Base-by-base conservation (phyloP, 2,113 vertebrate species). In the Okapia johnstoni region DNA sequence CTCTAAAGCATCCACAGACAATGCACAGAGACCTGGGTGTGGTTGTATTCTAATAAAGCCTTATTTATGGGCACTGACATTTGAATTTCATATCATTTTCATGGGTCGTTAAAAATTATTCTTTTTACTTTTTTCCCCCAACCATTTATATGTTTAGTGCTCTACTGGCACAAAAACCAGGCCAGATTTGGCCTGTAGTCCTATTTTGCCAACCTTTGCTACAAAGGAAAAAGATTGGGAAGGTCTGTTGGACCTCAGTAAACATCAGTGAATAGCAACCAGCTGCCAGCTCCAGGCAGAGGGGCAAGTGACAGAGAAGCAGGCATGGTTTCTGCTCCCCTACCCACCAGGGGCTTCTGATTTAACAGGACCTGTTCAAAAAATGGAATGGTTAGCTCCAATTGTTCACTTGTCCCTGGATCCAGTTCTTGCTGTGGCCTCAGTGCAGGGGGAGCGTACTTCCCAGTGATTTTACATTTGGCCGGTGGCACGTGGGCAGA, bases 251-350 rank as follows among this genome's bases (percentile, higher is more conserved):
- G 15, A 79, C 4, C 19, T 85, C 23, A 57, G 33, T 12, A 77
- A 46, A 73, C 3, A 36, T 19, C n/a, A 5, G 1, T 11, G 28
- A 13, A 33, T 14, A 48, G 1, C n/a, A 40, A 1, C 2, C 1
- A 55, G 15, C 10, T 13, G 12, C 5, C 46, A n/a, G 15, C 6
- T 12, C 40, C 30, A 4, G 48, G 50, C 26, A 33, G 33, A 43
- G 46, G 19, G 5, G 15, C 3, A 9, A 6, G 36, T 5, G 43
- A 63, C 9, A 21, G 0, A 25, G 46, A 66, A 85, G 33, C 12
- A 40, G 66, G 21, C 10, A 6, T 50, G 7, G 6, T 5, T 46
- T 57, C 48, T 81, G 80, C 14, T 17, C 13, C 26, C 2, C 4
- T 5, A 1, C 28, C 40, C 28, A 23, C 1, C 2, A 33, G 52